phyloP scores from a whole-genome alignment of 2,888 invertebrate genomes.

The Meiosimyza decipiens region DNA sequence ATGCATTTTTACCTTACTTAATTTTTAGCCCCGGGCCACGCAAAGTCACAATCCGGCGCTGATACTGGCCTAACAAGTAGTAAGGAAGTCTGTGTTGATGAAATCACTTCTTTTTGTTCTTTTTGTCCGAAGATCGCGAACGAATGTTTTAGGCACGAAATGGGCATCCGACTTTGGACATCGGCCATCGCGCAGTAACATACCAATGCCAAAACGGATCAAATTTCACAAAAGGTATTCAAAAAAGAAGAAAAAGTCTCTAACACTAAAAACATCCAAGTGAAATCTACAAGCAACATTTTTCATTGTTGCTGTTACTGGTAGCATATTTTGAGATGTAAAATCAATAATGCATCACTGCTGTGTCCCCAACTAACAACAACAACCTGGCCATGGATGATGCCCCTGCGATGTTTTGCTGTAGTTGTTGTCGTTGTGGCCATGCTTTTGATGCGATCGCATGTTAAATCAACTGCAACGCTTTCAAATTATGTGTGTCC shows the following conservation, averaged over 20 bases:
- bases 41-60: too few relatives aligned
- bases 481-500: conserved; percentile 24
- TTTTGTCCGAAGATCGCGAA: conserved; percentile 12
- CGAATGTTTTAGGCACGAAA: conserved; percentile 14
- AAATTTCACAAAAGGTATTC: conserved; percentile 55
- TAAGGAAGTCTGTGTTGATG: background rate
- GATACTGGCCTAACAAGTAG: background rate
- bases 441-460: conserved; percentile 26
- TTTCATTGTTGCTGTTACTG: conserved; percentile 1
- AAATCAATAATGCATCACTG: conserved; percentile 32
- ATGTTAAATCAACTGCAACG: conserved; percentile 27
- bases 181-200: conserved; percentile 35
- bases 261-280: conserved; percentile 4
- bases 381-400: background rate
- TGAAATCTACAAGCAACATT: conserved; percentile 7
- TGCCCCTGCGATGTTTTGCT: background rate
- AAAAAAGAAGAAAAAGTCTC: conserved; percentile 8
- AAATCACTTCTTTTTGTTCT: conserved; percentile 12
- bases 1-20: too few relatives aligned
- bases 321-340: conserved; percentile 10
- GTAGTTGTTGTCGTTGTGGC: background rate
- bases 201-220: conserved; percentile 62
- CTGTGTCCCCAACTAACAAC: conserved; percentile 9
- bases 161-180: background rate
- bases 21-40: too few relatives aligned